Evolutionary conservation across 2,797 vertebrate species (phyloP), one percentile per base, ranked within the genome.

Genomic region (Cryptoprocta ferox): DNA sequence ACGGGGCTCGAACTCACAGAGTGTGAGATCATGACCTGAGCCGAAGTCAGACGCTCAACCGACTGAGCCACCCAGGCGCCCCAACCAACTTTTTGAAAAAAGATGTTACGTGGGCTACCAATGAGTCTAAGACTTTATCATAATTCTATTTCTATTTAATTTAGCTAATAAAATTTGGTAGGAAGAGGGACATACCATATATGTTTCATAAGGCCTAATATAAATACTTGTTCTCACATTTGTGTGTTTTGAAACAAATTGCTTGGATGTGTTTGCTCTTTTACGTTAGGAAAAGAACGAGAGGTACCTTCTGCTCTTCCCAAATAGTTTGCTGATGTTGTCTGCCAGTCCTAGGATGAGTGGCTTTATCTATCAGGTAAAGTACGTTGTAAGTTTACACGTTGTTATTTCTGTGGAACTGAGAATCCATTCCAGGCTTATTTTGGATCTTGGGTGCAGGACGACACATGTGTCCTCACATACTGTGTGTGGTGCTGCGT

Each of bases 291-390:
- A 99, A 98, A 99, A 99, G 98, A 99, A 99, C 92, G 99, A 99
- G 98, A 99, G 99, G n/a, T 99, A 99, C 97, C 99, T 99, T 98
- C 99, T 99, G 89, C 99, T 99, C 89, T 99, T 99, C 98, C 99
- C 99, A 91, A 99, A 99, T 87, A 99, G 99, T 96, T 99, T 99
- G 95, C 99, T 99, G 53, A 99, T 99, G 99, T 97, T 99, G 97
- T 99, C 99, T 95, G 99, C 99, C 96, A 99, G 99, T 97, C 99
- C 99, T 63, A 99, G 99, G 98, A 99, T 99, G 99, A 99, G 99
- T 90, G 99, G 99, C 37, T 99, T 99, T 98, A 99, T 99, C 97
- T 99, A 99, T 98, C 99, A 99, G 99, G 99, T 99, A 98, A 98
- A 81, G 73, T 88, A 89, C n/a, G 48, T 66, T 45, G 83, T 66